These are phyloP conservation scores for Drosophila athabasca DNA, from an alignment of 1,140 invertebrate genomes.

Conservation along the genomic window DNA sequence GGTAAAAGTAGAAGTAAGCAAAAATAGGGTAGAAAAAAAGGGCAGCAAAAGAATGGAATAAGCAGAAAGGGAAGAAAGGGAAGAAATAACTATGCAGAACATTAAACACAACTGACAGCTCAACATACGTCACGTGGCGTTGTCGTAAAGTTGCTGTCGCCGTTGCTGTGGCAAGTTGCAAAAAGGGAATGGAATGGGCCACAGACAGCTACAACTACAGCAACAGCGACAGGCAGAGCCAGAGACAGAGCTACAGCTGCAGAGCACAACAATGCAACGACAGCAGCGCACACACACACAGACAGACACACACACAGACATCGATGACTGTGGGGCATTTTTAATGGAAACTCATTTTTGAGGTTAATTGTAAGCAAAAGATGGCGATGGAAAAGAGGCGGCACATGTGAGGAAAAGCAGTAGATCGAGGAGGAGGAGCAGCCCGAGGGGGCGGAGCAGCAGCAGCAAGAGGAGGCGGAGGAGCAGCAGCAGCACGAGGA, in stretches of 20 bases:
- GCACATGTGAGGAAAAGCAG: too few relatives aligned
- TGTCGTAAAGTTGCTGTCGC: slow-evolving; percentile 72
- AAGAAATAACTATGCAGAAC: slow-evolving; percentile 61
- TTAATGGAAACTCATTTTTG: slow-evolving; percentile 83
- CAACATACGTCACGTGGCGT: slow-evolving; percentile 77
- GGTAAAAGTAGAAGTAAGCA: slow-evolving; percentile 16
- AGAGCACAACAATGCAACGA: slow-evolving; percentile 36
- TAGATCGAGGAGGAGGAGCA: too few relatives aligned
- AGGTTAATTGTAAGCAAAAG: slow-evolving; percentile 82
- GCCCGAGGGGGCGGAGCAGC: too few relatives aligned
- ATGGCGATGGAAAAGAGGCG: slow-evolving; percentile 22
- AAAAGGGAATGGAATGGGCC: background rate
- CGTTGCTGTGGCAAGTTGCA: slow-evolving; percentile 23
- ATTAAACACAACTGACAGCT: slow-evolving; percentile 80
- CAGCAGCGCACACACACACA: slow-evolving; percentile 29
- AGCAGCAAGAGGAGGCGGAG: too few relatives aligned
- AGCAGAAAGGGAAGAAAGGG: too few relatives aligned
- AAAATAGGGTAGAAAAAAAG: background rate
- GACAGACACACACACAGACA: slow-evolving; percentile 27
- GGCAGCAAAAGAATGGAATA: slow-evolving; percentile 11
- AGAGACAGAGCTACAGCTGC: background rate
- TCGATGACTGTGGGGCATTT: slow-evolving; percentile 82
- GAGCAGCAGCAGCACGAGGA: too few relatives aligned
- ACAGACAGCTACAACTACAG: slow-evolving; percentile 29
- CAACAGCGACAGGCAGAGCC: too few relatives aligned